phyloP scores from a whole-genome alignment of 2,888 invertebrate species.

The Sphecodes monilicornis region DNA sequence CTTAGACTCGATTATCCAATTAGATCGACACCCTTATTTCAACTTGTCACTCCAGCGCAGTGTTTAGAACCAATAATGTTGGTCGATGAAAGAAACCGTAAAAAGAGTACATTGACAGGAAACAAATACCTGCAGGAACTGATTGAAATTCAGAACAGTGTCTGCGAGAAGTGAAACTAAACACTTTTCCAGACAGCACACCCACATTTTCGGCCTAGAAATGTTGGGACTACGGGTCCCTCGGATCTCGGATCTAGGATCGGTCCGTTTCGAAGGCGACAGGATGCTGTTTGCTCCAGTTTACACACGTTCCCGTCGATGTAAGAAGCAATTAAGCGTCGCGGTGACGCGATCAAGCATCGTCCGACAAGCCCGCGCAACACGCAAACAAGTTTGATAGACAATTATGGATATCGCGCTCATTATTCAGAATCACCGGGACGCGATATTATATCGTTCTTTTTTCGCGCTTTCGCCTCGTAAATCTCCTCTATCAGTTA shows the following conservation, averaged over 20 bases:
- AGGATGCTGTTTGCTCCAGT: not conserved
- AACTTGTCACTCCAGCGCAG: not conserved
- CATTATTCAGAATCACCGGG: constrained; percentile 48
- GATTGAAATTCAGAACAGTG: not conserved
- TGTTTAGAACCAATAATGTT: not conserved
- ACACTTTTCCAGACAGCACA: constrained; percentile 2
- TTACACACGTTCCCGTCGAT: not conserved
- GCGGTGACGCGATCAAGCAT: constrained; percentile 28
- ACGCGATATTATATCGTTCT: constrained; percentile 38
- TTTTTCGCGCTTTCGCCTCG: constrained; percentile 45
- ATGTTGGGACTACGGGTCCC: not conserved
- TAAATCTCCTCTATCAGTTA: constrained; percentile 54
- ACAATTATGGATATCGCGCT: constrained; percentile 57
- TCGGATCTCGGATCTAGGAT: not conserved
- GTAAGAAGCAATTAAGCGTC: not conserved
- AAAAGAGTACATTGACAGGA: not conserved
- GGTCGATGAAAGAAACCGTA: not conserved
- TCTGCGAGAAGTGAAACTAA: not conserved
- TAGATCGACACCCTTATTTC: not conserved
- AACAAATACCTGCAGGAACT: not conserved
- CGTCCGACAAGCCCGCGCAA: constrained; percentile 19
- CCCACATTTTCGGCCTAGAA: constrained; percentile 7
- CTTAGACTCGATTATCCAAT: not conserved
- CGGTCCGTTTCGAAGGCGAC: not conserved
- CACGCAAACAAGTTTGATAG: constrained; percentile 48